Percentiles rank a stretch among this genome's conserved stretches.
phyloP scores from a whole-genome alignment of 2,888 invertebrate genomes.

The Drosophila neotestacea region DNA sequence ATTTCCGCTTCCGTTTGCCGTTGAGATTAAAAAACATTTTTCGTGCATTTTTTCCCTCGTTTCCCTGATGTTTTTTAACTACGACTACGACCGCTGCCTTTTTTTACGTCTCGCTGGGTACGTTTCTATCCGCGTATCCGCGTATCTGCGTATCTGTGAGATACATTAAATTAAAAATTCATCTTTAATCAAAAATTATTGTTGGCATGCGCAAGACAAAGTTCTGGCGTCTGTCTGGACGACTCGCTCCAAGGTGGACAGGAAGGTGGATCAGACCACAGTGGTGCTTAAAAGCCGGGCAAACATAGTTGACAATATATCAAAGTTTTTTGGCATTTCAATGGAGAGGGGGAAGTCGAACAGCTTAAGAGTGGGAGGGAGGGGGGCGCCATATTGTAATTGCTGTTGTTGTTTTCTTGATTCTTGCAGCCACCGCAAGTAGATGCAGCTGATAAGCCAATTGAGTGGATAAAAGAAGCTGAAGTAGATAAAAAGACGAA shows the following conservation, averaged over 20 bases:
- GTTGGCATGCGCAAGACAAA: slow-evolving; percentile 75
- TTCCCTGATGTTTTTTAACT: slow-evolving; percentile 55
- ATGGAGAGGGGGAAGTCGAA: background rate
- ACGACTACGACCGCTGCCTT: slow-evolving; percentile 33
- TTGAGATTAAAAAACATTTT: slow-evolving; percentile 83
- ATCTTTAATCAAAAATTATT: slow-evolving; percentile 85
- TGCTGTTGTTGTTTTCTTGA: slow-evolving; percentile 23
- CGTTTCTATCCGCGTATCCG: slow-evolving; percentile 66
- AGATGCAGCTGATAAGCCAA: slow-evolving; percentile 29
- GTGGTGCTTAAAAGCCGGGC: slow-evolving; percentile 44
- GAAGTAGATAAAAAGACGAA: background rate
- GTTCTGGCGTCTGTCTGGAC: slow-evolving; percentile 35
- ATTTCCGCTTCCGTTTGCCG: slow-evolving; percentile 84
- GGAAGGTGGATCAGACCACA: slow-evolving; percentile 34
- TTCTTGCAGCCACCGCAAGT: slow-evolving; percentile 2
- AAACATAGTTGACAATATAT: slow-evolving; percentile 76
- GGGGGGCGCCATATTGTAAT: slow-evolving; percentile 43
- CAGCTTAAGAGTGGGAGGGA: background rate
- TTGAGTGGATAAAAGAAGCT: background rate
- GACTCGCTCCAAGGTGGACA: slow-evolving; percentile 3
- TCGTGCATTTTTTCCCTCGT: slow-evolving; percentile 74
- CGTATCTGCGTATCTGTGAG: slow-evolving; percentile 68
- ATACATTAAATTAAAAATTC: slow-evolving; percentile 84
- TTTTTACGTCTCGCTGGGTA: slow-evolving; percentile 61
- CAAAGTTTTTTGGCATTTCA: slow-evolving; percentile 50